Evolutionary conservation across 2,113 vertebrate genomes (phyloP), one percentile per base, ranked within the genome.

Genomic region (Rhombomys opimus): DNA sequence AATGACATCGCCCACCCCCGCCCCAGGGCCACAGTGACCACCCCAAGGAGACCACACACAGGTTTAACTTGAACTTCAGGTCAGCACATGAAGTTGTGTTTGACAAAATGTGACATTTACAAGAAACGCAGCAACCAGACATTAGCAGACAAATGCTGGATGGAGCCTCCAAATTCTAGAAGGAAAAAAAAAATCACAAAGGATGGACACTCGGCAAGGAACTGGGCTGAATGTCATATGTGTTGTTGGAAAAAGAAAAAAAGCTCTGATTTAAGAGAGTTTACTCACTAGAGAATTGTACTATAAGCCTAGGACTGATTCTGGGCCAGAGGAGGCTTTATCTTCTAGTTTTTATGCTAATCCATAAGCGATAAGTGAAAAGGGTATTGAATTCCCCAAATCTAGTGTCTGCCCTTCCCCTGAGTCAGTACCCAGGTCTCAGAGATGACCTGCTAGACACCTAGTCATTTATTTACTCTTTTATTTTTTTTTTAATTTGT

Each of bases 121-220:
- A 96, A 76, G 87, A 96, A 94, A 97, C 85, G 95, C 50, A 6
- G 93, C 93, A 97, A 98, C 89, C 70, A 91, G 95, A 98, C 97
- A 87, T 90, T 87, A 97, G 97, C 96, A 94, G 96, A 98, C 96
- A 96, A 89, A 97, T 95, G 92, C 95, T 85, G 94, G 77, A 95
- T 96, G 95, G 89, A 91, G 41, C 73, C 94, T 95, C 92, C 75
- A 94, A 95, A 97, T 84, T 52, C 75, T 89, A 92, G 94, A n/a
- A 52, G 32, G 35, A 70, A 50, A 82, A 50, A 5, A 8, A 88
- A 61, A 22, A 41, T 41, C 5, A 14, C 54, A 91, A 96, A 86
- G 73, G 78, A 87, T 68, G 32, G 23, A 50, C 87, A 93, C 78
- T 95, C n/a, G 75, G 76, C 65, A 80, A 97, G 89, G 50, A 92